These are phyloP conservation scores for Mya arenaria DNA, from an alignment of 1,140 invertebrate species.

Conservation along the genomic window DNA sequence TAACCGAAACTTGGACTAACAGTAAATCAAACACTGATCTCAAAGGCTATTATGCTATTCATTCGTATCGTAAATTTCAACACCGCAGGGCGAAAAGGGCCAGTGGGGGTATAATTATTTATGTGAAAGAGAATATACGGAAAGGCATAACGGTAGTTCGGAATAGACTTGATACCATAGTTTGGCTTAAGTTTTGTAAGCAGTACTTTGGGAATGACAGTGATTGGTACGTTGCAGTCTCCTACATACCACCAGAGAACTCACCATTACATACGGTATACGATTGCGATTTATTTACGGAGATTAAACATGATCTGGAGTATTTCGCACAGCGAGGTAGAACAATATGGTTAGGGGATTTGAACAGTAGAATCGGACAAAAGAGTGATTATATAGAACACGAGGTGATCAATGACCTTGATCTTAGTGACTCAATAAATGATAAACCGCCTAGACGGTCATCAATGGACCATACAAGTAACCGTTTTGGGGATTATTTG, in stretches of 20 bases:
- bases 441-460: neutral
- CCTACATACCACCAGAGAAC: neutral
- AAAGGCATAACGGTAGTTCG: neutral
- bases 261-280: neutral
- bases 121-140: constrained; percentile 11
- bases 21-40: neutral
- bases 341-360: neutral
- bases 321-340: neutral
- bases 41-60: neutral
- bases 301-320: constrained; percentile 1
- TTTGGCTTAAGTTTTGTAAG: neutral
- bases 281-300: neutral
- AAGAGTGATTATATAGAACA: constrained; percentile 12
- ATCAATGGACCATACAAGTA: neutral
- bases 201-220: neutral
- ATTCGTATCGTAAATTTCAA: neutral
- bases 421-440: neutral
- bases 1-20: neutral
- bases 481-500: constrained; percentile 9
- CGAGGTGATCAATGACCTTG: neutral
- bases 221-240: neutral
- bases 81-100: neutral
- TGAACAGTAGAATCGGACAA: constrained; percentile 1
- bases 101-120: constrained; percentile 11
- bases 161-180: no score